phyloP scores from a whole-genome alignment of 1,140 invertebrate species.

The Callitettix versicolor region DNA sequence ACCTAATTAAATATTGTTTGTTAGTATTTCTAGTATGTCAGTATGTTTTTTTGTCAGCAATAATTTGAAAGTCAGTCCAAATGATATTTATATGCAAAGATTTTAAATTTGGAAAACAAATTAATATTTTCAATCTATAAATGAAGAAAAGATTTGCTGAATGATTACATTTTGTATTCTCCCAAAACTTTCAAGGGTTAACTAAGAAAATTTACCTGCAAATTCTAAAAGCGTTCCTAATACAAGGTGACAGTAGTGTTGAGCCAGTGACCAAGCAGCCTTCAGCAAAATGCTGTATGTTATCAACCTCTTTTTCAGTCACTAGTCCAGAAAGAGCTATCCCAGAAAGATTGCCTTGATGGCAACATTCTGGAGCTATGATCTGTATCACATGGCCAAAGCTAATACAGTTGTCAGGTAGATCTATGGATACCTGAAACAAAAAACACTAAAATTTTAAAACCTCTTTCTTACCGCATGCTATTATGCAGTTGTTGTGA shows the following conservation, averaged over 20 bases:
- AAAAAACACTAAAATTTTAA: not conserved
- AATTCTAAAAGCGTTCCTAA: slow-evolving; percentile 5
- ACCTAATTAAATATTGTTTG: too few species aligned
- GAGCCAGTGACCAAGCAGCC: not conserved
- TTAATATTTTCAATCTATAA: too few species aligned
- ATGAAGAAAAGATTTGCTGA: too few species aligned
- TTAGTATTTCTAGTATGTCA: too few species aligned
- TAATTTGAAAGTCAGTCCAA: too few species aligned
- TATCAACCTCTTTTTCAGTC: not conserved
- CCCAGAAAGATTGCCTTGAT: not conserved
- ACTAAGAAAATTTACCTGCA: slow-evolving; percentile 3
- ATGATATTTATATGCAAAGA: too few species aligned
- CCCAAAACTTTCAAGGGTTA: too few species aligned
- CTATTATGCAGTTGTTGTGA: too few species aligned
- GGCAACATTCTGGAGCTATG: not conserved
- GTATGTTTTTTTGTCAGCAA: too few species aligned
- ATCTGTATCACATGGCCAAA: slow-evolving; percentile 2
- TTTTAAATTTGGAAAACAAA: too few species aligned
- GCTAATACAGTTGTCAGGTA: not conserved
- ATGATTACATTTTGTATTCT: too few species aligned
- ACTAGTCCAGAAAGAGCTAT: not conserved
- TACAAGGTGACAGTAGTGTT: not conserved
- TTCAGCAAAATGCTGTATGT: not conserved
- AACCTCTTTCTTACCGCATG: too few species aligned
- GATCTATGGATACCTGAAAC: not conserved